Percentiles rank a stretch among this genome's conserved stretches.
These are phyloP conservation scores for Drosophila mimetica DNA, from an alignment of 2,888 invertebrate species.

Conservation along the genomic window DNA sequence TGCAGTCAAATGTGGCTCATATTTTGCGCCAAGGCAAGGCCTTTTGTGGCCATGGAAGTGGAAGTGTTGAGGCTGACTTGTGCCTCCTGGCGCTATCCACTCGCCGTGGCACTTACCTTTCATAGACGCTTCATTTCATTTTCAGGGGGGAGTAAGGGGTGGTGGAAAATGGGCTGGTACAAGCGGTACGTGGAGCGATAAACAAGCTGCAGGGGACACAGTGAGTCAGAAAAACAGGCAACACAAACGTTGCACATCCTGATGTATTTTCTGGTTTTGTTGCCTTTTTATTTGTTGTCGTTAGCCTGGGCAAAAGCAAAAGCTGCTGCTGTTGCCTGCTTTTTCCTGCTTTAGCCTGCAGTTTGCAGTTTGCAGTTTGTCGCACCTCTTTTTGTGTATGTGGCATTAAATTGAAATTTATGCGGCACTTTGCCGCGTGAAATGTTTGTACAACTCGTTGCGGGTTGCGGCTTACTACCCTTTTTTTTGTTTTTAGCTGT, in stretches of 20 bases:
- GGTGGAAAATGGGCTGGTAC: not conserved
- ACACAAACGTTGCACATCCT: slow-evolving; percentile 73
- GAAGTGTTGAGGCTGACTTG: slow-evolving; percentile 31
- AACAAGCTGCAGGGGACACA: slow-evolving; percentile 57
- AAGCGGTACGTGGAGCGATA: slow-evolving; percentile 50
- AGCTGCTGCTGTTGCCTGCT: slow-evolving; percentile 12
- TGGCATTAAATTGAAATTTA: slow-evolving; percentile 77
- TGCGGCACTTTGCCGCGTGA: slow-evolving; percentile 79
- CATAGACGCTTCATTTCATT: slow-evolving; percentile 69
- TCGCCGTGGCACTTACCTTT: slow-evolving; percentile 56
- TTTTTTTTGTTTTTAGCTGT: slow-evolving; percentile 16
- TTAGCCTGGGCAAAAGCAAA: too few species aligned
- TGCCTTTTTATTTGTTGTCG: slow-evolving; percentile 45
- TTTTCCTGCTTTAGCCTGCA: slow-evolving; percentile 50
- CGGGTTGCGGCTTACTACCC: slow-evolving; percentile 71
- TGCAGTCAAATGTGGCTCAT: slow-evolving; percentile 51
- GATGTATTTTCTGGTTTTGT: slow-evolving; percentile 50
- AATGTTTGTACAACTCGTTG: slow-evolving; percentile 80
- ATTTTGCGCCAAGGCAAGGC: slow-evolving; percentile 40
- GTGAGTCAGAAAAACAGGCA: slow-evolving; percentile 45
- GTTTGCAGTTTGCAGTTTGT: slow-evolving; percentile 66
- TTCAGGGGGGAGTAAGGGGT: not conserved
- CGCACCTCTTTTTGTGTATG: slow-evolving; percentile 71
- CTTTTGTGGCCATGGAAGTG: slow-evolving; percentile 26
- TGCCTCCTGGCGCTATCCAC: slow-evolving; percentile 23